These are phyloP conservation scores for Callionymus lyra DNA, from an alignment of 2,113 vertebrate genomes.

Conservation along the genomic window DNA sequence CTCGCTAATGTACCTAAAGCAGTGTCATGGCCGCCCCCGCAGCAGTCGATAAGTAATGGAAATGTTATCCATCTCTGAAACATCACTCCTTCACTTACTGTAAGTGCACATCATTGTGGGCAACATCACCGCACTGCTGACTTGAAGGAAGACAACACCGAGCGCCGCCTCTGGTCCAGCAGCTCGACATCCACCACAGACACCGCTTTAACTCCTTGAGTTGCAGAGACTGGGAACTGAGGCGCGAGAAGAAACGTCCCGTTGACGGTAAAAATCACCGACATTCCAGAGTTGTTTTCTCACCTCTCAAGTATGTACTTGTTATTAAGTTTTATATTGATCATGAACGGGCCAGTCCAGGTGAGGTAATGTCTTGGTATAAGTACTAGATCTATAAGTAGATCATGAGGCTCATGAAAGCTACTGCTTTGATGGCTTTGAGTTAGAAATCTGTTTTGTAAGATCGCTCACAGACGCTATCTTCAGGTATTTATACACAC, in stretches of 20 bases:
- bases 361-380: no score
- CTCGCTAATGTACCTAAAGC: constrained; percentile 65
- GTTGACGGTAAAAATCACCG: neutral
- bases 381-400: no score
- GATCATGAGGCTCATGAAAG: no score
- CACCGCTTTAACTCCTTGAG: constrained; percentile 18
- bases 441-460: no score
- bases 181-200: constrained; percentile 36
- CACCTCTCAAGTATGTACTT: no score
- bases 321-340: no score
- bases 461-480: no score
- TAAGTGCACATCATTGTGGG: constrained; percentile 59
- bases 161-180: constrained; percentile 15
- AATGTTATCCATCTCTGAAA: constrained; percentile 70
- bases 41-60: constrained; percentile 69
- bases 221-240: constrained; percentile 33
- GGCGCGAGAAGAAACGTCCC: constrained; percentile 15
- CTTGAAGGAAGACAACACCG: constrained; percentile 56
- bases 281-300: no score
- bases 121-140: constrained; percentile 41
- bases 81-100: constrained; percentile 71
- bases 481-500: no score
- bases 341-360: no score
- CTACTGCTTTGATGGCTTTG: no score
- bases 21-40: constrained; percentile 38